Conservation (phyloP, 1,140 invertebrate species). For the Calliphora vicina region DNA sequence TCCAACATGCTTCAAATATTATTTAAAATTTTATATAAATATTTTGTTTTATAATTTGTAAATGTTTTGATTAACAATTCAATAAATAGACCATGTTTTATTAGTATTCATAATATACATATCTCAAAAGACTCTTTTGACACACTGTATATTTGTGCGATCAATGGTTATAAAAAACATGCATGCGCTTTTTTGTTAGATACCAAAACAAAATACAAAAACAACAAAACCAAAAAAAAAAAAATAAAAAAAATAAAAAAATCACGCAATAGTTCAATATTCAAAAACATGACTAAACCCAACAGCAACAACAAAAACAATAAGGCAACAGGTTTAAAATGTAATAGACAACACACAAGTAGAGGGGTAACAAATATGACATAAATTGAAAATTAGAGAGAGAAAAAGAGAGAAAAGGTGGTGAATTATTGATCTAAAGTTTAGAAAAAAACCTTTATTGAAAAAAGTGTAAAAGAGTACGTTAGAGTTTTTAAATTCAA, state of each 20-base stretch:
- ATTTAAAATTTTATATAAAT: too few relatives aligned
- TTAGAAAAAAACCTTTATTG: too few relatives aligned
- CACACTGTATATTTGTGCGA: neutral
- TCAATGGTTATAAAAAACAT: neutral
- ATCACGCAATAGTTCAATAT: conserved; percentile 13
- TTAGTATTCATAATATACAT: too few relatives aligned
- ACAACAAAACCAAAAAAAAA: too few relatives aligned
- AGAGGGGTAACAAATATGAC: neutral
- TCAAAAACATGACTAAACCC: neutral
- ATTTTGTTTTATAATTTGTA: too few relatives aligned
- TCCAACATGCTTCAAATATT: too few relatives aligned
- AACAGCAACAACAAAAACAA: neutral
- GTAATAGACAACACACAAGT: neutral
- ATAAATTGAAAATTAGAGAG: neutral
- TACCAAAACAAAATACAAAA: neutral
- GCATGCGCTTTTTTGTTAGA: neutral
- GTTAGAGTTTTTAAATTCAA: neutral
- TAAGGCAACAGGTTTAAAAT: neutral
- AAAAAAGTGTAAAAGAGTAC: neutral
- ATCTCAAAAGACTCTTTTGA: neutral
- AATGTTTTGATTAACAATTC: too few relatives aligned
- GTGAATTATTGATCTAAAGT: neutral
- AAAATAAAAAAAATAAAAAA: neutral
- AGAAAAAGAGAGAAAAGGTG: neutral
- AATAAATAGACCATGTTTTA: too few relatives aligned